phyloP scores from a whole-genome alignment of 2,888 invertebrate genomes.

The Hyposoter didymator region DNA sequence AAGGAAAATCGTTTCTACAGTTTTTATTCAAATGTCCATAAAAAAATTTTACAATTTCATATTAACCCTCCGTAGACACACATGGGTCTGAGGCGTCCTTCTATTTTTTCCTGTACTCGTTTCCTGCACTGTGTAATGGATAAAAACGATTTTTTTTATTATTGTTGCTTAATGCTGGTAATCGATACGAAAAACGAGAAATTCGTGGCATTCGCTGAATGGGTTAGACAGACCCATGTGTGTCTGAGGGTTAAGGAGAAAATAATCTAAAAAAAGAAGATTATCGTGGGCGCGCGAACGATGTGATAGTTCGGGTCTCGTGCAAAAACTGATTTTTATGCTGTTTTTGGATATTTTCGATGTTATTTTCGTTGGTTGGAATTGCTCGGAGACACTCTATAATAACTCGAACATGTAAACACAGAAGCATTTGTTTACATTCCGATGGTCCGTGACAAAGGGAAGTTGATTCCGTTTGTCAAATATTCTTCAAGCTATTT shows the following conservation, averaged over 20 bases:
- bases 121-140: too few species aligned
- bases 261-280: too few species aligned
- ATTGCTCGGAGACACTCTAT: background rate
- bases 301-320: background rate
- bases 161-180: too few species aligned
- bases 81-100: too few species aligned
- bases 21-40: background rate
- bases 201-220: too few species aligned
- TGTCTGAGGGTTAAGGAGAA: too few species aligned
- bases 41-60: background rate
- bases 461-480: background rate
- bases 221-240: too few species aligned
- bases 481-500: background rate
- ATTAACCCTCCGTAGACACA: background rate
- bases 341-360: background rate
- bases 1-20: background rate
- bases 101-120: too few species aligned
- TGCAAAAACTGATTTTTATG: background rate
- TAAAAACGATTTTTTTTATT: too few species aligned
- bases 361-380: background rate
- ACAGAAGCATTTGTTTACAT: background rate
- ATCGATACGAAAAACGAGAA: too few species aligned
- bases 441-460: background rate
- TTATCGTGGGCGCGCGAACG: too few species aligned
- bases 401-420: background rate